These are phyloP conservation scores for Acanthosepion lycidas DNA, from an alignment of 2,888 invertebrate species.

Conservation along the genomic window DNA sequence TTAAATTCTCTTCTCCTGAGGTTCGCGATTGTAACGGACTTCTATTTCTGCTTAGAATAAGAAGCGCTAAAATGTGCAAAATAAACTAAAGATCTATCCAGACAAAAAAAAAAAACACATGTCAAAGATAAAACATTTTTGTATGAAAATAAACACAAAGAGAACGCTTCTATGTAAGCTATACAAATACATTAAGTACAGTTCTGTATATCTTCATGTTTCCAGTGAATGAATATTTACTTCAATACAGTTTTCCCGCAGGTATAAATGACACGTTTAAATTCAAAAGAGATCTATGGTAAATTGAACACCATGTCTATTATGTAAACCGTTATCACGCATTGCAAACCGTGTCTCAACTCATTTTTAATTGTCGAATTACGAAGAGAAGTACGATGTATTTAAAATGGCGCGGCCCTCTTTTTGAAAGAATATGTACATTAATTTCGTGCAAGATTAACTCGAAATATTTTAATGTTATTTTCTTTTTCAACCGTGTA, in stretches of 20 bases:
- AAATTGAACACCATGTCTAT: background rate
- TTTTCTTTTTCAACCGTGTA: no score
- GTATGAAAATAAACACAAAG: background rate
- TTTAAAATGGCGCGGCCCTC: background rate
- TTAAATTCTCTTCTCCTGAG: background rate
- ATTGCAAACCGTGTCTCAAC: background rate
- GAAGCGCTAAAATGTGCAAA: background rate
- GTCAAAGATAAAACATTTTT: background rate
- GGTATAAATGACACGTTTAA: constrained; percentile 14
- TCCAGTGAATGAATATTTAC: background rate
- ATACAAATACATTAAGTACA: background rate
- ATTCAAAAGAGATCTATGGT: background rate
- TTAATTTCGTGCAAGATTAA: no score
- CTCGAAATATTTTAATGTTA: no score
- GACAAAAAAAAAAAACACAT: background rate
- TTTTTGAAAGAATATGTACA: background rate
- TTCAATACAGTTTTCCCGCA: background rate
- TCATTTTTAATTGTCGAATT: background rate
- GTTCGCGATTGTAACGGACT: background rate
- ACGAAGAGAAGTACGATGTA: background rate
- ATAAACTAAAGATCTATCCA: background rate
- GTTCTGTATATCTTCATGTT: background rate
- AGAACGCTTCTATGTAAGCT: background rate
- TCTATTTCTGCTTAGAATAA: background rate
- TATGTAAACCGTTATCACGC: background rate